phyloP scores from a whole-genome alignment of 2,113 vertebrate genomes.

The Brachypodius melanocephalos region DNA sequence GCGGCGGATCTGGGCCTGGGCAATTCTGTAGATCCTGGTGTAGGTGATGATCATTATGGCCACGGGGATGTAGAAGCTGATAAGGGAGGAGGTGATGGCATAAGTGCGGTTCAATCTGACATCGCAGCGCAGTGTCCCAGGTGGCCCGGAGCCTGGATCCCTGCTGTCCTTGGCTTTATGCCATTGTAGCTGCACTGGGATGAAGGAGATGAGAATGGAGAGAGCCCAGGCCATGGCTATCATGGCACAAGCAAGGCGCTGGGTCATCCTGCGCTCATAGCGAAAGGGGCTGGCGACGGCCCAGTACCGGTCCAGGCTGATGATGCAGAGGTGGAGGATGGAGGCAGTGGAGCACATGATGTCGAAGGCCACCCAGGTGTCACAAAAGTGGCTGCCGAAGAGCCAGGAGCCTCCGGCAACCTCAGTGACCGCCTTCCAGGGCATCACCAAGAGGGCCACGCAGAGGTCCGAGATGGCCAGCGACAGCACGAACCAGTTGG shows the following conservation, averaged over 20 bases:
- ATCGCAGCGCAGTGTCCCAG: conserved; percentile 63
- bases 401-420: conserved; percentile 73
- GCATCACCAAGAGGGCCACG: conserved; percentile 82
- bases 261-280: conserved; percentile 79
- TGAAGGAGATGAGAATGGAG: conserved; percentile 81
- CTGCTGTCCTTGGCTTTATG: conserved; percentile 61
- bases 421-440: conserved; percentile 79
- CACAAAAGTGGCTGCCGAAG: conserved; percentile 76
- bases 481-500: conserved; percentile 83
- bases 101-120: conserved; percentile 79
- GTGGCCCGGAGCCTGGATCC: not conserved
- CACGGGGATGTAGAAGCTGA: conserved; percentile 79
- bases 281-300: conserved; percentile 81
- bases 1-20: conserved; percentile 80
- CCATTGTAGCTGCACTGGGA: conserved; percentile 82
- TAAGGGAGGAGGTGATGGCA: conserved; percentile 75
- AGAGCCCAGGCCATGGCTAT: conserved; percentile 77
- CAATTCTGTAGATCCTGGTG: conserved; percentile 80
- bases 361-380: conserved; percentile 82
- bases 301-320: conserved; percentile 85
- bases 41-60: conserved; percentile 83
- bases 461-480: conserved; percentile 81
- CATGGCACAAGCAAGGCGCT: conserved; percentile 76
- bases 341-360: conserved; percentile 83
- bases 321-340: conserved; percentile 83